These are phyloP conservation scores for Eunapius fragilis DNA, from an alignment of 37 sponge, comb jelly and placozoan species.

Conservation along the genomic window DNA sequence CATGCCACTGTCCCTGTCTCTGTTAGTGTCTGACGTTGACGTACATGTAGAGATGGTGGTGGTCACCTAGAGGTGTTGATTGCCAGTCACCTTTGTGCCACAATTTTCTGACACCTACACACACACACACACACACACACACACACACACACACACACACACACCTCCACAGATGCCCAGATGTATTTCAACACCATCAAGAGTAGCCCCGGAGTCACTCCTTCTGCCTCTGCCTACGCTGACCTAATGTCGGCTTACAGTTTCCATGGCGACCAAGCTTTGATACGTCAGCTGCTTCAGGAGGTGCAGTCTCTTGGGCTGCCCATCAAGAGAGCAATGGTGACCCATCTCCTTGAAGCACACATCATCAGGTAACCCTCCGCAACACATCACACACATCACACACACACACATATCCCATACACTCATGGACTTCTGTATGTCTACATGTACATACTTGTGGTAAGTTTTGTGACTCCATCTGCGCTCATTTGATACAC, in stretches of 20 bases:
- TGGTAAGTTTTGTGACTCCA: too few relatives aligned
- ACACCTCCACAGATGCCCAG: slow-evolving; percentile 13
- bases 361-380: not conserved
- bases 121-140: not conserved
- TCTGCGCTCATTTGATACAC: too few relatives aligned
- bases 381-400: too few relatives aligned
- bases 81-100: too few relatives aligned
- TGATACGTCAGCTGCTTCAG: not conserved
- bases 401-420: too few relatives aligned
- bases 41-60: too few relatives aligned
- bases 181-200: slow-evolving; percentile 9
- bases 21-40: too few relatives aligned
- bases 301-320: not conserved
- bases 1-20: too few relatives aligned
- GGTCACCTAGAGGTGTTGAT: too few relatives aligned
- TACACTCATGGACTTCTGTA: too few relatives aligned
- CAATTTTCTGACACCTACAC: too few relatives aligned
- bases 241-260: not conserved
- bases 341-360: not conserved
- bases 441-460: too few relatives aligned
- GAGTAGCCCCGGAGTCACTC: not conserved
- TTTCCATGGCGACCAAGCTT: not conserved
- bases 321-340: not conserved
- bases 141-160: not conserved
- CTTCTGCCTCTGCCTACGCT: not conserved